phyloP scores from a whole-genome alignment of 2,113 vertebrate species.

The Triplophysa dalaica region DNA sequence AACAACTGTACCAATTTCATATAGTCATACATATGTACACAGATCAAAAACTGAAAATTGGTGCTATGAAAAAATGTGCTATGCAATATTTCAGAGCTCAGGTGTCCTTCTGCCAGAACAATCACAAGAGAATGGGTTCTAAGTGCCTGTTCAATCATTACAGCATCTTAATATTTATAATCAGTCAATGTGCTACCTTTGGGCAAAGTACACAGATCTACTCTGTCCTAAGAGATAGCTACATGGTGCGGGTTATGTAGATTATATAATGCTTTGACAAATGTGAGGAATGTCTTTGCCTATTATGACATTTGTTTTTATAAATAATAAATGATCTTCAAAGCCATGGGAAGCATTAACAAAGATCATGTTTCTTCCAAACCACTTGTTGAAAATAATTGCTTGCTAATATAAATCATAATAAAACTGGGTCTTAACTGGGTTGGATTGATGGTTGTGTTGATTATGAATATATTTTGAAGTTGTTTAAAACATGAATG shows the following conservation, averaged over 20 bases:
- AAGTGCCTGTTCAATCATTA: background rate
- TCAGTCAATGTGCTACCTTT: constrained; percentile 30
- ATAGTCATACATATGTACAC: background rate
- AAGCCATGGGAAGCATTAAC: background rate
- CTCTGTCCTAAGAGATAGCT: constrained; percentile 13
- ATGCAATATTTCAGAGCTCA: background rate
- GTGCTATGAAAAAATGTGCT: background rate
- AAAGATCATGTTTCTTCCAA: background rate
- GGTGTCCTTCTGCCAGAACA: background rate
- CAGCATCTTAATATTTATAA: background rate
- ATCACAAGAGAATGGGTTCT: background rate
- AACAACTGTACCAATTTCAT: background rate
- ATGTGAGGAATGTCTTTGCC: background rate
- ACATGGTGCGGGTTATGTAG: background rate
- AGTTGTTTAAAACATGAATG: background rate
- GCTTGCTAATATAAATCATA: background rate
- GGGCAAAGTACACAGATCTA: constrained; percentile 39
- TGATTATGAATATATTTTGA: too few relatives aligned
- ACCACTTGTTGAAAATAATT: constrained; percentile 2
- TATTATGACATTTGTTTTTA: constrained; percentile 4
- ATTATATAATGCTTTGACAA: constrained; percentile 32
- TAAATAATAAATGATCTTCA: background rate
- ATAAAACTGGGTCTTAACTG: background rate
- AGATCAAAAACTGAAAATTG: background rate
- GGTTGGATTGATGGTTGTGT: too few relatives aligned